Evolutionary conservation across 1,140 invertebrate species (phyloP).

Genomic region (Bombus sylvicola): DNA sequence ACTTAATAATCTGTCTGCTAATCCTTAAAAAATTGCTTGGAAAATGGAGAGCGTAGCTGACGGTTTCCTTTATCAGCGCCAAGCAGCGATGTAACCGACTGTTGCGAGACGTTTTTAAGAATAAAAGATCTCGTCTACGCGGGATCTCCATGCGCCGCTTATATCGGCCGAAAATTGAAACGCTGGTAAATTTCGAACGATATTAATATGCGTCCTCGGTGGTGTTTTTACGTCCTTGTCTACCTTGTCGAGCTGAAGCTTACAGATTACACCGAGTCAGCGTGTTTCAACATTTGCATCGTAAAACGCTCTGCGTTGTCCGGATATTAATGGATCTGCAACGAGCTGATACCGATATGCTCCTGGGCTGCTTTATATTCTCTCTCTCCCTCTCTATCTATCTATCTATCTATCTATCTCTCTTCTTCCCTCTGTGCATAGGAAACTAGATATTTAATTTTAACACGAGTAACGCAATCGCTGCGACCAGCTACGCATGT

Average conservation of each 20-base stretch:
- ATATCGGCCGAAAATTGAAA: slow-evolving; percentile 1
- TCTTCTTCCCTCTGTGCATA: not conserved
- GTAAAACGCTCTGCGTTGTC: slow-evolving; percentile 11
- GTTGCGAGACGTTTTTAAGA: not conserved
- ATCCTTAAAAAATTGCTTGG: slow-evolving; percentile 2
- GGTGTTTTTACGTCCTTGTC: not conserved
- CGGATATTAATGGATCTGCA: slow-evolving; percentile 23
- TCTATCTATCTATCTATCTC: too few relatives aligned
- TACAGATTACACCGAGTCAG: slow-evolving; percentile 21
- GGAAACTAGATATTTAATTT: slow-evolving; percentile 3
- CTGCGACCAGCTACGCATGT: too few relatives aligned
- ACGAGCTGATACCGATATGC: slow-evolving; percentile 7
- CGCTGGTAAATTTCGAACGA: not conserved
- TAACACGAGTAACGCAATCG: not conserved
- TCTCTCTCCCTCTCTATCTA: not conserved
- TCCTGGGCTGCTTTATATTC: not conserved
- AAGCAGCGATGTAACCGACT: not conserved
- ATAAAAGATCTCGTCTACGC: not conserved
- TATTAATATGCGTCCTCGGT: not conserved
- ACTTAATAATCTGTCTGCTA: not conserved
- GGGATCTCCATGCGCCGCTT: not conserved
- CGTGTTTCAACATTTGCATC: slow-evolving; percentile 31
- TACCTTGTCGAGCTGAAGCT: not conserved
- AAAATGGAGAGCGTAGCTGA: too few relatives aligned
- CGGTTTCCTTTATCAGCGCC: not conserved